A percentile compares a stretch with the other conserved stretches of the same genome.
Evolutionary conservation across 2,113 vertebrate species (phyloP).

Genomic region (Lophura nycthemera): DNA sequence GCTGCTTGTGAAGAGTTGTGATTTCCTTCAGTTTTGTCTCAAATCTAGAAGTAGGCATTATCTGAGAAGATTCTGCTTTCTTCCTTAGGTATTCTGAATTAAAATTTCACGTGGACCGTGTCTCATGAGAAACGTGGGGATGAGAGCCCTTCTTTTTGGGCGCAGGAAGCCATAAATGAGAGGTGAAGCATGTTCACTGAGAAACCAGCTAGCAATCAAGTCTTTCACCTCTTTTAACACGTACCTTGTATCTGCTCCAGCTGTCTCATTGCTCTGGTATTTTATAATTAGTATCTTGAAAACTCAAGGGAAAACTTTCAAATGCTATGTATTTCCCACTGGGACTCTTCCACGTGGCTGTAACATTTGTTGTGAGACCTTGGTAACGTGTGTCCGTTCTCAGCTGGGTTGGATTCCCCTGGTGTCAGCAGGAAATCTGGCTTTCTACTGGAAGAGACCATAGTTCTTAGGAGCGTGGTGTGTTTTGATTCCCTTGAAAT

Average conservation of each 20-base stretch:
- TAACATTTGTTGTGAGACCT: slow-evolving; percentile 17
- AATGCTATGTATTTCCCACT: neutral
- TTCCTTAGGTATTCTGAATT: neutral
- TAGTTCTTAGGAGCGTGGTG: neutral
- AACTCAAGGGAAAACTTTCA: slow-evolving; percentile 24
- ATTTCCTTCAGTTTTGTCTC: neutral
- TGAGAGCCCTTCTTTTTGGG: neutral
- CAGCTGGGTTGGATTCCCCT: neutral
- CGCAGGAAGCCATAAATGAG: neutral
- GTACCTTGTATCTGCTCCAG: slow-evolving; percentile 16
- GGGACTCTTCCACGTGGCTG: neutral
- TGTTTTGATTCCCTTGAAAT: neutral
- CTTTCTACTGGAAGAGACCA: neutral
- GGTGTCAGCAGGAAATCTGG: neutral
- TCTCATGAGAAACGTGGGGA: neutral
- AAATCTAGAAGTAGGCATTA: neutral
- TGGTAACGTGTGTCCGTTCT: neutral
- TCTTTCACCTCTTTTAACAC: neutral
- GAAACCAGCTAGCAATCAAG: neutral
- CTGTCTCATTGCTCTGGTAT: slow-evolving; percentile 29
- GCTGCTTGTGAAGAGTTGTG: neutral
- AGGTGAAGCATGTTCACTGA: neutral
- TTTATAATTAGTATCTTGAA: slow-evolving; percentile 38
- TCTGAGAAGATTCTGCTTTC: neutral
- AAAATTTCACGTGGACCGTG: neutral